Evolutionary conservation across 1,140 invertebrate species (phyloP).

Genomic region (Penaeus chinensis): DNA sequence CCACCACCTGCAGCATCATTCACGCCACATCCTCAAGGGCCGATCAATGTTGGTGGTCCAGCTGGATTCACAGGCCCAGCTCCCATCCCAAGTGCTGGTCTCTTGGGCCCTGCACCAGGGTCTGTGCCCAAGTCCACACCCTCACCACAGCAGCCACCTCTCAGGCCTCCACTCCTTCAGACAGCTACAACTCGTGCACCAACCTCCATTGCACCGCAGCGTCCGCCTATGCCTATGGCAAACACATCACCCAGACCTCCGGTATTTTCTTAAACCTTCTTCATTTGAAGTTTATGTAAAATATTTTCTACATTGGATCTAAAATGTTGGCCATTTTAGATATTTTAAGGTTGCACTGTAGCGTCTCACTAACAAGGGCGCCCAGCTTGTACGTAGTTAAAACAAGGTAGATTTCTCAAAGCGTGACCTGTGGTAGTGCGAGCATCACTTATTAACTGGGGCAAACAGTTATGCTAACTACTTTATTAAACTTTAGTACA

Average conservation of each 20-base stretch:
- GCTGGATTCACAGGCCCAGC: constrained; percentile 21
- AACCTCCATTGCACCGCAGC: constrained; percentile 23
- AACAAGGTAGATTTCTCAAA: too few species aligned
- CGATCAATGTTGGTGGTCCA: constrained; percentile 26
- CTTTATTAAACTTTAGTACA: too few species aligned
- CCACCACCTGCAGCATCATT: constrained; percentile 40
- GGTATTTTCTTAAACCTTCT: background rate
- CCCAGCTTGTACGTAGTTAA: too few species aligned
- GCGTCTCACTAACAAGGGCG: too few species aligned
- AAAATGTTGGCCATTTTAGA: too few species aligned
- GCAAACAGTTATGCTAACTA: too few species aligned
- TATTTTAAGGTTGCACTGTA: too few species aligned
- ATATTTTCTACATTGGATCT: too few species aligned
- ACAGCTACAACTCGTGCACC: constrained; percentile 17
- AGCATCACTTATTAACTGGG: too few species aligned
- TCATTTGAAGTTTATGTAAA: too few species aligned
- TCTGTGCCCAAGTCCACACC: constrained; percentile 30
- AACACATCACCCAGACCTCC: constrained; percentile 29
- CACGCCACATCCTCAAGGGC: constrained; percentile 30
- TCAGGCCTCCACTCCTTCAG: constrained; percentile 41
- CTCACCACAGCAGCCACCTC: constrained; percentile 31
- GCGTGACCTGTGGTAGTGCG: too few species aligned
- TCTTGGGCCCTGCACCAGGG: constrained; percentile 46
- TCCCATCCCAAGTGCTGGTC: constrained; percentile 30
- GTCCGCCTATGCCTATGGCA: constrained; percentile 31